Evolutionary conservation across 2,113 vertebrate genomes (phyloP).

Genomic region (Mugil cephalus): DNA sequence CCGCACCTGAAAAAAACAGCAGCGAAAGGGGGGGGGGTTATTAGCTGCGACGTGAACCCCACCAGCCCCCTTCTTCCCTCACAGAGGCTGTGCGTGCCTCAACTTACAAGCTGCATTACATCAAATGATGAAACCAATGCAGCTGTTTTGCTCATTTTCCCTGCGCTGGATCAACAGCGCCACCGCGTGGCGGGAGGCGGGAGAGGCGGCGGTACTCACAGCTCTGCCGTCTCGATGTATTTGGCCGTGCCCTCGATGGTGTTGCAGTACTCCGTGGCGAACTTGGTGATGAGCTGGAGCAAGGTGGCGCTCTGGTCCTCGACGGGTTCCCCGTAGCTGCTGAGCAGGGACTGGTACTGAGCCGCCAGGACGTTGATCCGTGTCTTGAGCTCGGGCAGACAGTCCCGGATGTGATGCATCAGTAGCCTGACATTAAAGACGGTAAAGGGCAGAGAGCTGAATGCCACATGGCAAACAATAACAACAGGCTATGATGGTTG

Average conservation of each 20-base stretch:
- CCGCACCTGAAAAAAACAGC: slow-evolving; percentile 90
- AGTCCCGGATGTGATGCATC: slow-evolving; percentile 99
- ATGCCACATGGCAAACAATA: slow-evolving; percentile 5
- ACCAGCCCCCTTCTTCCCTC: slow-evolving; percentile 44
- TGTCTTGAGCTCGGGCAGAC: slow-evolving; percentile 97
- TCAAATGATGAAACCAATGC: slow-evolving; percentile 72
- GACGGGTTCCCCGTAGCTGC: slow-evolving; percentile 97
- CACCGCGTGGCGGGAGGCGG: slow-evolving; percentile 45
- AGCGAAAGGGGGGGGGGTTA: slow-evolving; percentile 33
- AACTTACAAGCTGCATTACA: slow-evolving; percentile 63
- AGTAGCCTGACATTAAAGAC: slow-evolving; percentile 85
- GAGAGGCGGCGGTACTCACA: slow-evolving; percentile 86
- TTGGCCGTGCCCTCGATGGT: slow-evolving; percentile 99
- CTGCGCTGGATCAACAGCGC: slow-evolving; percentile 51
- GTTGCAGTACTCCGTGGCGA: slow-evolving; percentile 98
- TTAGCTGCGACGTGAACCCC: slow-evolving; percentile 55
- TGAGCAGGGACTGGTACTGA: slow-evolving; percentile 96
- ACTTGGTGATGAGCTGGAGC: slow-evolving; percentile 99
- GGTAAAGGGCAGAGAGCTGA: slow-evolving; percentile 36
- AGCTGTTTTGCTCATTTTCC: slow-evolving; percentile 37
- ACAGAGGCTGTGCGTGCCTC: slow-evolving; percentile 59
- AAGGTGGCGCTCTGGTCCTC: slow-evolving; percentile 97
- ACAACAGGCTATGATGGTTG: slow-evolving; percentile 2
- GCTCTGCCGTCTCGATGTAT: slow-evolving; percentile 97
- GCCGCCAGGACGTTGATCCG: slow-evolving; percentile 97